Base-by-base conservation (phyloP, 2,797 vertebrate genomes). In the Mus spretus region DNA sequence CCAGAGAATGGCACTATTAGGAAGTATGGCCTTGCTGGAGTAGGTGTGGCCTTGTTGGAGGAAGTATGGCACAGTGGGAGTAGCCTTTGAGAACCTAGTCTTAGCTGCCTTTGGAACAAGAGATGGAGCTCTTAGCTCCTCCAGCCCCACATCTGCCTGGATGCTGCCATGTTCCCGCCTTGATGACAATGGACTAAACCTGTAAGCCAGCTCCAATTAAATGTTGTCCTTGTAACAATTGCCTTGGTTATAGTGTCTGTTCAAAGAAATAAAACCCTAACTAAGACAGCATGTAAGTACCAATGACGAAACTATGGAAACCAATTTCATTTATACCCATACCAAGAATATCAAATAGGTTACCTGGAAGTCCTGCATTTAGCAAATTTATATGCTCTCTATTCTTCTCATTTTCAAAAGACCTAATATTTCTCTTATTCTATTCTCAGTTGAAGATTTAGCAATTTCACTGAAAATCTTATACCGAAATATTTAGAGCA, bases 251-350 rank as follows among this genome's bases (percentile, higher is more conserved):
- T 19, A 67, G 34, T n/a, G 17, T 70, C 34, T 70, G 67, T n/a
- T n/a, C 34, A 70, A 8, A 0, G 34, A 34, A 70, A 34, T 70
- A 37, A n/a, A 70, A 70, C 67, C 34, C 34, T n/a, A n/a, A 70
- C 31, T 70, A 19, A 70, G 65, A 70, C 67, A 88, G 15, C 72
- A 47, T 50, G 19, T 88, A 14, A 15, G 20, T 34, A 84, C 31
- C 34, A 77, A 81, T 22, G 28, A 14, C 95, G 86, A 80, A 88
- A 92, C n/a, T 74, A 90, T 20, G 78, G 67, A 24, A 84, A 65
- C 40, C 92, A 20, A 22, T 70, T 93, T 93, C 65, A 85, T 47
- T 89, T 91, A 82, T 65, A 94, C 37, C 79, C 47, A 86, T 31
- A 82, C 40, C 89, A 92, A 83, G 84, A 86, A 77, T 17, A 84